Evolutionary conservation across 2,888 invertebrate species (phyloP).

Genomic region (Tetrapedia diversipes): DNA sequence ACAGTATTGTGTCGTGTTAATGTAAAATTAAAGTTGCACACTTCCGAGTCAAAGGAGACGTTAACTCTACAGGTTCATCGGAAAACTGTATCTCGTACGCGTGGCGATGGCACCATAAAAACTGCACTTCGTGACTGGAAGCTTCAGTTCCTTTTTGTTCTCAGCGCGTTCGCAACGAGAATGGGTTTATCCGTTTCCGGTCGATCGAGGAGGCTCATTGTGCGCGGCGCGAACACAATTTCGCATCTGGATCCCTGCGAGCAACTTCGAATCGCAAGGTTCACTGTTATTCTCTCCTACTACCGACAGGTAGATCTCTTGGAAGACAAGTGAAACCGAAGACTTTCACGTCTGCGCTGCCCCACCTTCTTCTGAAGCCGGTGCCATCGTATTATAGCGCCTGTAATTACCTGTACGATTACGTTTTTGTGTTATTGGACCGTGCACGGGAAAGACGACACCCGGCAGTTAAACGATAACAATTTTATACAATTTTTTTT

Average conservation of each 20-base stretch:
- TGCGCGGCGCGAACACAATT: constrained; percentile 52
- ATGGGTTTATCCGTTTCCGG: constrained; percentile 31
- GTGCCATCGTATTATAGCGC: constrained; percentile 13
- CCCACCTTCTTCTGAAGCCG: constrained; percentile 26
- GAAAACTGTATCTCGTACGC: too few species aligned
- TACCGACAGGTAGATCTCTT: constrained; percentile 32
- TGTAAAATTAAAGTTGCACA: neutral
- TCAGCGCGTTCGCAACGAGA: constrained; percentile 2
- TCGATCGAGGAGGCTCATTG: constrained; percentile 41
- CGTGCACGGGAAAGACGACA: too few species aligned
- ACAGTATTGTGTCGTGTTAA: too few species aligned
- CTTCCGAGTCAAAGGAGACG: neutral
- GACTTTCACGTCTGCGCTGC: constrained; percentile 58
- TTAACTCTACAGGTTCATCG: too few species aligned
- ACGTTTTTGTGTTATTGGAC: neutral
- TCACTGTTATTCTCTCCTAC: constrained; percentile 52
- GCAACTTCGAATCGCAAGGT: constrained; percentile 10
- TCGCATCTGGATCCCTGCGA: constrained; percentile 51
- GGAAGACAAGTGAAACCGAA: constrained; percentile 57
- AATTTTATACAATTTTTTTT: too few species aligned
- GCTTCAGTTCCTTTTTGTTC: neutral
- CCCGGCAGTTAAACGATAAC: too few species aligned
- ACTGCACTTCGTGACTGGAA: neutral
- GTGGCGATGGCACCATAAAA: neutral
- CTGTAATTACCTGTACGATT: constrained; percentile 1